Evolutionary conservation across 2,113 vertebrate species (phyloP), one percentile per base, ranked within the genome.

Genomic region (Rana temporaria): DNA sequence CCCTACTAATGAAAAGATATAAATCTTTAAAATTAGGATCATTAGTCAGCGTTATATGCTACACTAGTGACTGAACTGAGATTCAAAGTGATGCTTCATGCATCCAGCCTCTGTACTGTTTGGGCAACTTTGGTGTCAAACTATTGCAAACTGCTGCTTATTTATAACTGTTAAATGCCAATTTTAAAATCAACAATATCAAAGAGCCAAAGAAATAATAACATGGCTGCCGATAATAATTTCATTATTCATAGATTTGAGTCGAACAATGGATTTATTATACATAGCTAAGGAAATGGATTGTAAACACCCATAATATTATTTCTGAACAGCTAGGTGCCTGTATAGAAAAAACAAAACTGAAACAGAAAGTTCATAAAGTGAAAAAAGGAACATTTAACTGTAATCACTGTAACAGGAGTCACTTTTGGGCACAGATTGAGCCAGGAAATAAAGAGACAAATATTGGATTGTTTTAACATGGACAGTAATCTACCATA

Each of bases 1-100:
- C 81, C 63, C 72, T 76, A 83, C 81, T 83, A 83, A 83, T 83
- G 81, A 83, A 83, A 83, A 83, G 81, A 67, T 83, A 83, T 83
- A 83, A 83, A 83, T 83, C 81, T 83, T 83, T 68, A 76, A 68
- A 83, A 83, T 83, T 83, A 83, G 81, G 32, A 76, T 83, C 81
- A 83, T 83, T 83, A 83, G 81, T 83, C 81, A 83, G 81, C 32
- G 81, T 83, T 76, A 68, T 67, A 76, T 76, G 81, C 81, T 75
- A 76, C 81, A 68, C 71, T 60, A 83, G 81, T 60, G 64, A 75
- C 63, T 76, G 72, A 73, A 83, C 60, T 83, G 53, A 83, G 55
- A 76, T 83, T 76, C 81, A 68, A 83, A 83, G 71, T 60, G 64
- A 12, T 68, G 66, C 34, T 70, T 70, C 56, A 71, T 30, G 81